Base-by-base conservation (phyloP, 2,113 vertebrate genomes). In the Cyphomyrus discorhynchus region DNA sequence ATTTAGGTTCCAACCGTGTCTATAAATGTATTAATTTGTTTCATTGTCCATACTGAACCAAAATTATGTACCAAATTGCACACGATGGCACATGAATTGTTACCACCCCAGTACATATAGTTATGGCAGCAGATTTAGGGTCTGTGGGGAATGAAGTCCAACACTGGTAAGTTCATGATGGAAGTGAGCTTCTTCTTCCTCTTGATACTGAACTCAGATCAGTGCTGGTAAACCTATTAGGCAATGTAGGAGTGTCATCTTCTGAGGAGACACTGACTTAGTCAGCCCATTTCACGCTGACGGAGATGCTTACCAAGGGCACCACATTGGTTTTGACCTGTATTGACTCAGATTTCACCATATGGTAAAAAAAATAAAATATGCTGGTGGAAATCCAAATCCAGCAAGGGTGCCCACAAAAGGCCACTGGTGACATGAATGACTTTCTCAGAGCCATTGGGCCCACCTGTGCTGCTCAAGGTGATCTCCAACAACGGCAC, bases 91-190 rank as follows among this genome's bases (percentile, higher is more conserved):
- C n/a, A 27, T 66, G 24, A 27, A 66, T n/a, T 1, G 0, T 27
- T 27, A 66, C 62, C 9, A 66, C n/a, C 24, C 24, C 2, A 39
- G 45, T 86, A 86, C 0, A 90, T 42, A 56, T 66, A 66, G 27
- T 31, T n/a, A 46, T 39, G 19, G 13, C 3, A 70, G 27, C 42
- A 45, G 8, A 27, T 62, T 58, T 52, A 84, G 56, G 27, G 66
- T 86, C 52, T 86, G 24, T 47, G 42, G 27, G 35, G 42, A 39
- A 27, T 39, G 62, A 90, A 87, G 46, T 90, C 58, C 7, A 27
- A 83, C 82, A 90, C 45, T 19, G 83, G 15, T 31, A 90, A 46
- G 39, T 86, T 90, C 39, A 90, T 45, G 2, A 86, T 83, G 84
- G 58, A 86, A 45, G 11, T 47, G 1, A 50, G 53, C 82, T 35